Conservation (phyloP, 2,888 invertebrate species). For the Leucania comma region DNA sequence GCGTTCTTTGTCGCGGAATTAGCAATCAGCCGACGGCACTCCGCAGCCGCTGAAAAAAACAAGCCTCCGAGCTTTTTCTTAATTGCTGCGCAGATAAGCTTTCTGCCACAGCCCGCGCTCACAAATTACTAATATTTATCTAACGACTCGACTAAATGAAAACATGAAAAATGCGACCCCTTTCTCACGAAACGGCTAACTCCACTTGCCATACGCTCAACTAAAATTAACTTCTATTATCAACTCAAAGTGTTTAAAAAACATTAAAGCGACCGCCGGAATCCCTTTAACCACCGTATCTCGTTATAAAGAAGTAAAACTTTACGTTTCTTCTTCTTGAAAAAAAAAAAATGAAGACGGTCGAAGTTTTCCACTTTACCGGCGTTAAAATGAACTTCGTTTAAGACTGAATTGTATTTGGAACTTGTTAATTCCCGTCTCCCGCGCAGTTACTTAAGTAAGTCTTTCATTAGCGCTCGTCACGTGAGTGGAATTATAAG, state of each 20-base stretch:
- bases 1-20: constrained; percentile 87
- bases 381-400: constrained; percentile 86
- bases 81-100: constrained; percentile 86
- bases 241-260: constrained; percentile 61
- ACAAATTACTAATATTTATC: constrained; percentile 84
- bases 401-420: constrained; percentile 88
- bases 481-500: constrained; percentile 87
- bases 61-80: constrained; percentile 80
- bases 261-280: constrained; percentile 64
- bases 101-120: constrained; percentile 76
- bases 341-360: constrained; percentile 77
- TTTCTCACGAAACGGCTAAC: constrained; percentile 37
- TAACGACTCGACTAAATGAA: constrained; percentile 80
- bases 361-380: constrained; percentile 87
- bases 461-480: constrained; percentile 89
- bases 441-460: constrained; percentile 85
- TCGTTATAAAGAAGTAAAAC: constrained; percentile 82
- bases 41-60: constrained; percentile 73
- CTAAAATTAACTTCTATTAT: constrained; percentile 70
- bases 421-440: constrained; percentile 89
- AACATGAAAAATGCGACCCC: constrained; percentile 73
- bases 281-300: constrained; percentile 76
- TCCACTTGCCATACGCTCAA: constrained; percentile 57
- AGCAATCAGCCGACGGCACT: constrained; percentile 83
- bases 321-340: constrained; percentile 77